Evolutionary conservation across 2,797 vertebrate genomes (phyloP).

Genomic region (Phataginus tetradactyla): DNA sequence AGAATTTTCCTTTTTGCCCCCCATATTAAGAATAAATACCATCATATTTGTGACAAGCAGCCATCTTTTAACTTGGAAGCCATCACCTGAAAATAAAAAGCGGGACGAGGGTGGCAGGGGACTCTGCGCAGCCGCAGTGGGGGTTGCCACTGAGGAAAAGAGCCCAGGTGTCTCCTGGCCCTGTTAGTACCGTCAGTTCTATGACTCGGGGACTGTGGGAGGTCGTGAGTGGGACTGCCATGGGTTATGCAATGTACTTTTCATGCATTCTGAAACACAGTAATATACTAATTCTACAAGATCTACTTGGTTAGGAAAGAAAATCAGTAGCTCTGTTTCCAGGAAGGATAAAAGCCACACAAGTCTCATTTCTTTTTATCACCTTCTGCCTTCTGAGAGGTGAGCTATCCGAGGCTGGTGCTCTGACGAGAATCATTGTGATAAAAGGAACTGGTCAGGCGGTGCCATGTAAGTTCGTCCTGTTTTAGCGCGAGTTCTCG

Average conservation of each 20-base stretch:
- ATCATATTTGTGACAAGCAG: background rate
- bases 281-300: conserved; percentile 80
- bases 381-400: conserved; percentile 74
- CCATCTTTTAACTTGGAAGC: conserved; percentile 33
- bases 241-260: conserved; percentile 74
- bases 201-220: background rate
- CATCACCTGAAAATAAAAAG: background rate
- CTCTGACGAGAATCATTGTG: conserved; percentile 86
- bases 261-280: conserved; percentile 83
- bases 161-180: conserved; percentile 75
- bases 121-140: background rate
- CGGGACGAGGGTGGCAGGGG: background rate
- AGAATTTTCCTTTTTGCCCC: background rate
- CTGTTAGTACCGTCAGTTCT: conserved; percentile 70
- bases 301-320: conserved; percentile 82
- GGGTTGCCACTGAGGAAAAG: conserved; percentile 59
- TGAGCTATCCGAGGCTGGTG: conserved; percentile 75
- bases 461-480: conserved; percentile 80
- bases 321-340: conserved; percentile 86
- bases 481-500: conserved; percentile 81
- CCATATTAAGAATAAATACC: background rate
- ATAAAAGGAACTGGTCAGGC: conserved; percentile 85
- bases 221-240: conserved; percentile 80
- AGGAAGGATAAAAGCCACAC: conserved; percentile 85
- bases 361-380: conserved; percentile 76